Conservation (phyloP, 2,113 vertebrate species). For the Ptilorrhoa leucosticta region DNA sequence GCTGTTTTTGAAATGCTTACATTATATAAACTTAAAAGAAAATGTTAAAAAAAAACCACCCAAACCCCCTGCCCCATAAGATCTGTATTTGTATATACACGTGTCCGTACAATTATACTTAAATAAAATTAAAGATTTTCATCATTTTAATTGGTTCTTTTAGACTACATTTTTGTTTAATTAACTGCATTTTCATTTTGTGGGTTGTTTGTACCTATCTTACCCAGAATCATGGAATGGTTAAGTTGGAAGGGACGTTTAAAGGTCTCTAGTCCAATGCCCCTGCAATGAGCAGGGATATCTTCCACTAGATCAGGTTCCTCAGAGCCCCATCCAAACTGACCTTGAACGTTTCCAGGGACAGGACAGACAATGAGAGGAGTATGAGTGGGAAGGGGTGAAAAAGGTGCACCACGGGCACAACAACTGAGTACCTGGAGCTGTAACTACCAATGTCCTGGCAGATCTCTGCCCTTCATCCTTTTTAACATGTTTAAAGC, state of each 20-base stretch:
- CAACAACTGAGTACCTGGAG: not conserved
- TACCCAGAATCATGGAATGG: not conserved
- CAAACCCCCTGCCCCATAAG: slow-evolving; percentile 63
- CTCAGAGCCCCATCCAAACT: not conserved
- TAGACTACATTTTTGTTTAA: slow-evolving; percentile 67
- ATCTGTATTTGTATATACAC: slow-evolving; percentile 99
- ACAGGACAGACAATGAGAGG: not conserved
- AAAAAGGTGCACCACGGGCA: not conserved
- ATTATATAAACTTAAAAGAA: slow-evolving; percentile 89
- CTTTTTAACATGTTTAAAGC: not conserved
- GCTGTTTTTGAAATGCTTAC: slow-evolving; percentile 92
- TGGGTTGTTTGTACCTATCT: slow-evolving; percentile 19
- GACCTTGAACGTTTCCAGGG: not conserved
- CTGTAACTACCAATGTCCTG: not conserved
- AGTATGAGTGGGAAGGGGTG: not conserved
- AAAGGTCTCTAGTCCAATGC: not conserved
- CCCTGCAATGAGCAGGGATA: not conserved
- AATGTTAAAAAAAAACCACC: slow-evolving; percentile 67
- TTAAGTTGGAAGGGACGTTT: not conserved
- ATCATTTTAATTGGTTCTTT: slow-evolving; percentile 76
- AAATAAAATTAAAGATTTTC: slow-evolving; percentile 87
- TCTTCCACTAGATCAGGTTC: not conserved
- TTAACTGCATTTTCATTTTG: slow-evolving; percentile 55
- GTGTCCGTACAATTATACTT: slow-evolving; percentile 97
- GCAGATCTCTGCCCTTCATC: not conserved